Conservation (phyloP, 2,113 vertebrate species). For the Lepisosteus oculatus region DNA sequence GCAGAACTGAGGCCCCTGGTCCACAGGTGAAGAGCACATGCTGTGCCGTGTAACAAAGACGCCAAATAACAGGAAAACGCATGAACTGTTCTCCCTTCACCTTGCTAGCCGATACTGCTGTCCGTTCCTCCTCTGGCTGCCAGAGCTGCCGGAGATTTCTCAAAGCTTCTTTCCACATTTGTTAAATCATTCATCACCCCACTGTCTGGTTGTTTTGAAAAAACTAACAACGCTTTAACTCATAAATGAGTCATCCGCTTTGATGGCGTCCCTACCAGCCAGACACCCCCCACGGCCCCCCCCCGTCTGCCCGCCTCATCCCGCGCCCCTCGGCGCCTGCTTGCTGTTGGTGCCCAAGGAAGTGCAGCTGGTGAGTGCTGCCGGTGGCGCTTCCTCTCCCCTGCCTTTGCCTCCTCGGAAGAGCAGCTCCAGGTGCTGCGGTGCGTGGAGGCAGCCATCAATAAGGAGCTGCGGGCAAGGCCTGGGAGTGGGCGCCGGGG, state of each 20-base stretch:
- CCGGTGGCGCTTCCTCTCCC: slow-evolving; percentile 27
- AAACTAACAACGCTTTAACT: slow-evolving; percentile 59
- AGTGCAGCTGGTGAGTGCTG: slow-evolving; percentile 10
- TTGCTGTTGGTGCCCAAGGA: slow-evolving; percentile 5
- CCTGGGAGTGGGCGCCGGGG: background rate
- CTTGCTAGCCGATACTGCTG: slow-evolving; percentile 47
- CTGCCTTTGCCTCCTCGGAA: background rate
- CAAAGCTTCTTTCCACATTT: slow-evolving; percentile 61
- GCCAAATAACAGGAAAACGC: slow-evolving; percentile 64
- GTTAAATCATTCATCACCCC: slow-evolving; percentile 73
- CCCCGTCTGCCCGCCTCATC: slow-evolving; percentile 22
- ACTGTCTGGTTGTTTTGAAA: slow-evolving; percentile 70
- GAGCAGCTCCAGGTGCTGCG: background rate
- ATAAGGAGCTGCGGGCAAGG: background rate
- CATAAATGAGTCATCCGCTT: slow-evolving; percentile 30
- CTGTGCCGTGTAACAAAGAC: slow-evolving; percentile 39
- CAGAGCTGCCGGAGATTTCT: slow-evolving; percentile 55
- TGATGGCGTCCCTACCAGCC: slow-evolving; percentile 50
- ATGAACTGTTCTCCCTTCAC: slow-evolving; percentile 55
- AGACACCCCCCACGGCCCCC: slow-evolving; percentile 36
- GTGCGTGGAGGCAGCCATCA: background rate
- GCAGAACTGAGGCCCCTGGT: too few relatives aligned
- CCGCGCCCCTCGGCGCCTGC: slow-evolving; percentile 16
- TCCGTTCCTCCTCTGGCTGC: slow-evolving; percentile 53
- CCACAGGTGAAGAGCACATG: background rate